Evolutionary conservation across 1,140 invertebrate genomes (phyloP), one percentile per base, ranked within the genome.

Genomic region (Geopemphigus sp.): DNA sequence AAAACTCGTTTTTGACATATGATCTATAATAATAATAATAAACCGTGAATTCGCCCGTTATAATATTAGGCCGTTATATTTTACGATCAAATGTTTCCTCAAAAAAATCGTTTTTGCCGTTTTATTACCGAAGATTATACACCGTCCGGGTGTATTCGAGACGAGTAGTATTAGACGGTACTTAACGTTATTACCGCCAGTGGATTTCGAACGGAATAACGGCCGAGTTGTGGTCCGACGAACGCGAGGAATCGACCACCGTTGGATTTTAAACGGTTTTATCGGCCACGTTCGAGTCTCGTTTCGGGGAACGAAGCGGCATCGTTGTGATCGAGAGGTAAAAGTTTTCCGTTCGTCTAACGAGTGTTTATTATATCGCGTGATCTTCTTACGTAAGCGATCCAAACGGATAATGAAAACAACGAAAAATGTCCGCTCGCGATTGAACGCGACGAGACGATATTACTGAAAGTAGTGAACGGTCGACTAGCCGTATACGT

Each of bases 111-210:
- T 47, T 66, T 66, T 45, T 14, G 11, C 45, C 4, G n/a, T 68
- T 68, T 68, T 68, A 68, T 68, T 68, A 68, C 64, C 39, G 12
- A 68, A 68, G 39, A 68, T 68, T 68, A 68, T 68, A 68, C 54
- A 54, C 39, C 45, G 39, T 66, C 19, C 39, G 64, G 1, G 47
- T 39, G 19, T 3, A 64, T 22, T 64, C 32, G 63, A n/a, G 19
- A 12, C 32, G 39, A 19, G 32, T 12, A 39, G 29, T 66, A 66
- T n/a, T n/a, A 66, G 29, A 19, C 32, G 26, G 39, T 66, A n/a
- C n/a, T 17, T 22, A n/a, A n/a, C 39, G 39, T 39, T 66, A 66
- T 32, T 45, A 14, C 32, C 14, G 19, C n/a, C n/a, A 17, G 19
- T 39, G 10, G 10, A 45, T 14, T 45, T 66, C n/a, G 32, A 66